Conservation (phyloP, 2,888 invertebrate species). For the Oscheius sp. region DNA sequence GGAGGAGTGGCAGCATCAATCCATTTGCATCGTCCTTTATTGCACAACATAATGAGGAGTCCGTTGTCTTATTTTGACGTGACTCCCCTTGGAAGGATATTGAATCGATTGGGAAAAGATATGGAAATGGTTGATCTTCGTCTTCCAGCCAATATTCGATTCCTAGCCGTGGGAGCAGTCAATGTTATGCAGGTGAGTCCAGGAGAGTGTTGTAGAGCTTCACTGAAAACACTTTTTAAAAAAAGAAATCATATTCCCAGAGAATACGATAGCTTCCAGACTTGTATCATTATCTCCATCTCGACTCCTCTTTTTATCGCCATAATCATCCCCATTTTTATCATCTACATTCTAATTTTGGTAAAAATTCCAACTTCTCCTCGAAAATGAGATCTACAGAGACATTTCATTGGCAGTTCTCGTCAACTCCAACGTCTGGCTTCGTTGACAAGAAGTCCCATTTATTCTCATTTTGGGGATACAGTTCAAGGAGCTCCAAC, state of each 20-base stretch:
- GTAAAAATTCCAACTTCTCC: constrained; percentile 25
- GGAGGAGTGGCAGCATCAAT: constrained; percentile 64
- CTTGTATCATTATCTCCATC: constrained; percentile 63
- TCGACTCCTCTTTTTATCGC: constrained; percentile 65
- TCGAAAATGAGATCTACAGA: constrained; percentile 73
- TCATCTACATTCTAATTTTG: constrained; percentile 63
- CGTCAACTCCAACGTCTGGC: constrained; percentile 77
- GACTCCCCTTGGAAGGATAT: constrained; percentile 66
- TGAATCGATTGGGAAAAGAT: constrained; percentile 67
- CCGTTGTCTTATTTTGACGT: constrained; percentile 67
- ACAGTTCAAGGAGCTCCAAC: constrained; percentile 66
- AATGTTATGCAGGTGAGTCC: constrained; percentile 49
- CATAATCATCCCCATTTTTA: constrained; percentile 64
- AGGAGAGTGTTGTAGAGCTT: constrained; percentile 36
- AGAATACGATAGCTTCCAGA: constrained; percentile 29
- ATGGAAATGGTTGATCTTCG: constrained; percentile 67
- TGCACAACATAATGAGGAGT: constrained; percentile 57
- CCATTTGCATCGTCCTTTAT: constrained; percentile 64
- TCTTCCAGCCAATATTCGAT: constrained; percentile 62
- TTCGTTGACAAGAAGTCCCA: constrained; percentile 67
- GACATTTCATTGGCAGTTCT: constrained; percentile 92
- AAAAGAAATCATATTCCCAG: too few relatives aligned
- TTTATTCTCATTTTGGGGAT: constrained; percentile 69
- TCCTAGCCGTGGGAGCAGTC: constrained; percentile 52
- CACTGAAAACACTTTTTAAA: too few relatives aligned